A percentile compares a stretch with the other conserved stretches of the same genome.
phyloP scores from a whole-genome alignment of 2,888 invertebrate genomes.

The Tinea pellionella region DNA sequence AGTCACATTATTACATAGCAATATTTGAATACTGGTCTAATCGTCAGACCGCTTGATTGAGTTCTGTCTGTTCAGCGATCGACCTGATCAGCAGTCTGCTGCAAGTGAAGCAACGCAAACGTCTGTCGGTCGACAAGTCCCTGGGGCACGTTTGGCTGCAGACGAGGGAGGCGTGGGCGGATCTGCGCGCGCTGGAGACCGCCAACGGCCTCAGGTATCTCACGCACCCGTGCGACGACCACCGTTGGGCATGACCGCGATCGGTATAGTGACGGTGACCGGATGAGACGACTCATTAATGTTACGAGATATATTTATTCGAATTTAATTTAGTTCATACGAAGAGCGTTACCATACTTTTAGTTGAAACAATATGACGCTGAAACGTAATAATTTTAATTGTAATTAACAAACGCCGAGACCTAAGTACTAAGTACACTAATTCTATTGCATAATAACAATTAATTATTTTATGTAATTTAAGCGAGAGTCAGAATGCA shows the following conservation, averaged over 20 bases:
- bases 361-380: too few relatives aligned
- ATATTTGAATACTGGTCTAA: too few relatives aligned
- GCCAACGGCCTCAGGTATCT: constrained; percentile 49
- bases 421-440: too few relatives aligned
- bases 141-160: constrained; percentile 96
- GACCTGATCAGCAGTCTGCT: constrained; percentile 97
- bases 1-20: too few relatives aligned
- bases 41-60: neutral
- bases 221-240: constrained; percentile 53
- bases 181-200: constrained; percentile 86
- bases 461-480: too few relatives aligned
- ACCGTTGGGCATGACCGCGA: constrained; percentile 26
- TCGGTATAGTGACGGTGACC: too few relatives aligned
- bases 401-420: too few relatives aligned
- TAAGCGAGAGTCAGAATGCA: too few relatives aligned
- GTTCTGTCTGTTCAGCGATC: constrained; percentile 81
- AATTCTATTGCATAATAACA: too few relatives aligned
- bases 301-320: constrained; percentile 13
- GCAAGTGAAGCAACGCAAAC: constrained; percentile 95
- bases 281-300: constrained; percentile 14
- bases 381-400: too few relatives aligned
- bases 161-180: constrained; percentile 95
- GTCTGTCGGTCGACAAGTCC: constrained; percentile 96
- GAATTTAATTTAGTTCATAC: neutral
- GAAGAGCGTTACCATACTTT: neutral